Base-by-base conservation (phyloP, 2,888 invertebrate genomes). In the Meganola albula region DNA sequence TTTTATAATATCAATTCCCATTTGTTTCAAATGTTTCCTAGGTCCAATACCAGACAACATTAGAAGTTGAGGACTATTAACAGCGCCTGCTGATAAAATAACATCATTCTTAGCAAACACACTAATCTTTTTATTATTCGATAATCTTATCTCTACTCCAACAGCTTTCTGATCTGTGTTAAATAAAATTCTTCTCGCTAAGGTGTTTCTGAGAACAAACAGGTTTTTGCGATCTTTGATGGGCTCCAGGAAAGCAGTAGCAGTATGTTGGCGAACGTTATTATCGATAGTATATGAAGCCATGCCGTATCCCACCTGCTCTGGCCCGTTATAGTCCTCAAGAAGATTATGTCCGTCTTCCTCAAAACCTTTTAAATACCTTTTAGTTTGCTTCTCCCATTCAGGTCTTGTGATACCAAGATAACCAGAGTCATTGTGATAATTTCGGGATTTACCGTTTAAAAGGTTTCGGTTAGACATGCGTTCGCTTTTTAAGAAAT, bases 401-500 rank as follows among this genome's bases (percentile, higher is more conserved):
- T 70, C 16, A 39, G 76, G 53, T 62, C 53, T 50, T 1, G 67
- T 63, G 0, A 75, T 54, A 10, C 66, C 66, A 24, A 74, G 41
- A 16, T 56, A 55, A 1, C 73, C 74, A 14, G 44, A 16, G 0
- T 41, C 39, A 13, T 38, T 52, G 22, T 73, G 68, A n/a, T 58
- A 77, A 0, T n/a, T n/a, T n/a, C n/a, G n/a, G n/a, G n/a, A n/a
- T n/a, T n/a, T n/a, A 4, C 37, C 84, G 48, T 28, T 46, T n/a
- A 58, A 27, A 8, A 65, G 48, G 0, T 12, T 31, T 2, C 35
- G 13, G n/a, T 63, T 56, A 2, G 41, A 37, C 2, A 63, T 41
- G 2, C 58, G 43, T 58, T 74, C 69, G 24, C 62, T 66, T 46
- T 72, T 76, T 27, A 60, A 64, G 33, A 71, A 75, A 44, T 74